These are phyloP conservation scores for Blera fallax DNA, from an alignment of 2,888 invertebrate species.

Conservation along the genomic window DNA sequence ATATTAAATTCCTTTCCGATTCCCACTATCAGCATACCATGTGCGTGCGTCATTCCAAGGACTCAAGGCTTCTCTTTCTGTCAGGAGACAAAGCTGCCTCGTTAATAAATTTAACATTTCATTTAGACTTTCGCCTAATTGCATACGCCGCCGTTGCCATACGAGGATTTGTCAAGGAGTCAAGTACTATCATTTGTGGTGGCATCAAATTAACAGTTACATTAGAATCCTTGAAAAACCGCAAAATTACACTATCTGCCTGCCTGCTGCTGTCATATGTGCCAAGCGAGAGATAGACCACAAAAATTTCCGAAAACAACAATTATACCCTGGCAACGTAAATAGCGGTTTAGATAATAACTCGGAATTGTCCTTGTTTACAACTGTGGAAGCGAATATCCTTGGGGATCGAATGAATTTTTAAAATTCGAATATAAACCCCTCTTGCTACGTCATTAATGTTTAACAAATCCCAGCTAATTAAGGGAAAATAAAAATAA, in stretches of 20 bases:
- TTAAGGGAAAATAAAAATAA: conserved; percentile 44
- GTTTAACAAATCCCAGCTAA: conserved; percentile 49
- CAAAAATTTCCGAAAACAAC: conserved; percentile 57
- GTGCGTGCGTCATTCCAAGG: conserved; percentile 19
- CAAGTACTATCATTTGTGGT: conserved; percentile 71
- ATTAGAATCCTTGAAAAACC: conserved; percentile 58
- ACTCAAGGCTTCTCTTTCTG: conserved; percentile 39
- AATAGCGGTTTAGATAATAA: conserved; percentile 18
- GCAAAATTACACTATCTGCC: conserved; percentile 49
- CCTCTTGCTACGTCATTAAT: conserved; percentile 17
- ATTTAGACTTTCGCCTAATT: conserved; percentile 56
- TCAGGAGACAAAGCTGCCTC: conserved; percentile 63
- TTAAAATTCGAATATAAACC: conserved; percentile 8
- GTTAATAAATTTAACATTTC: conserved; percentile 72
- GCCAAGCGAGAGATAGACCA: conserved; percentile 15
- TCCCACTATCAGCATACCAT: background rate
- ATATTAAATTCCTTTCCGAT: conserved; percentile 37
- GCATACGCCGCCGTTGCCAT: conserved; percentile 32
- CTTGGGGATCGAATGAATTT: conserved; percentile 42
- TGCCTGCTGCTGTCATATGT: background rate
- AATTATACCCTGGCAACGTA: conserved; percentile 47
- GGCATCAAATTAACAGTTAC: conserved; percentile 70
- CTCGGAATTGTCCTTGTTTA: conserved; percentile 47
- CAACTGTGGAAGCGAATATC: conserved; percentile 26
- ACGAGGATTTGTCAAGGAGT: conserved; percentile 65